Percentiles rank a stretch among this genome's conserved stretches.
Evolutionary conservation across 2,113 vertebrate genomes (phyloP).

Genomic region (Dicentrarchus labrax): DNA sequence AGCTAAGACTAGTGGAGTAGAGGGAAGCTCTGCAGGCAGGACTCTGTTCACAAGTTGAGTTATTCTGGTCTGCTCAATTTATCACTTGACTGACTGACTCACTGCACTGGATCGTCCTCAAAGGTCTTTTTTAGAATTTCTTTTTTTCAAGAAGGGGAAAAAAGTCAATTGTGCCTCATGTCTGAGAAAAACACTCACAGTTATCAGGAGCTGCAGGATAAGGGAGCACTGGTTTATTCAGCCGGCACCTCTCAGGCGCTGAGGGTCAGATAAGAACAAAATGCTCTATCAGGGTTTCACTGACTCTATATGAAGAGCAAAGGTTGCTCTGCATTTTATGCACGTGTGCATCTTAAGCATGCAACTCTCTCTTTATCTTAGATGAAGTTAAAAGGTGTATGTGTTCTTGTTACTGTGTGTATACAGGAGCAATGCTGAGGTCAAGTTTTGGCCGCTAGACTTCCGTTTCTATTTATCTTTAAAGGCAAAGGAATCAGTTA

Average conservation of each 20-base stretch:
- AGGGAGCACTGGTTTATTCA: slow-evolving; percentile 62
- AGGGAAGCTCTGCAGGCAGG: background rate
- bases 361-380: background rate
- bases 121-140: background rate
- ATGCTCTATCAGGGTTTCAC: slow-evolving; percentile 40
- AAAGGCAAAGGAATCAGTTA: background rate
- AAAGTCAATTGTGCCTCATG: background rate
- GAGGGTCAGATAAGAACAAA: slow-evolving; percentile 55
- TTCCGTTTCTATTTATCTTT: too few relatives aligned
- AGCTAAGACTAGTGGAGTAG: background rate
- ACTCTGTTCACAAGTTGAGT: background rate
- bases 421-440: background rate
- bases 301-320: slow-evolving; percentile 50
- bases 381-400: background rate
- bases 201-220: slow-evolving; percentile 52
- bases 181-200: background rate
- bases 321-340: slow-evolving; percentile 1
- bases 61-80: background rate
- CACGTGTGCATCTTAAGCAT: background rate
- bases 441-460: background rate
- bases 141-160: background rate
- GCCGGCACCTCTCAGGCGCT: slow-evolving; percentile 54
- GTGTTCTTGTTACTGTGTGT: background rate
- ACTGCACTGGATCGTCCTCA: background rate
- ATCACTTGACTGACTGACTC: background rate